These are phyloP conservation scores for Rhamphomyia laevipes DNA, from an alignment of 2,888 invertebrate genomes.

Conservation along the genomic window DNA sequence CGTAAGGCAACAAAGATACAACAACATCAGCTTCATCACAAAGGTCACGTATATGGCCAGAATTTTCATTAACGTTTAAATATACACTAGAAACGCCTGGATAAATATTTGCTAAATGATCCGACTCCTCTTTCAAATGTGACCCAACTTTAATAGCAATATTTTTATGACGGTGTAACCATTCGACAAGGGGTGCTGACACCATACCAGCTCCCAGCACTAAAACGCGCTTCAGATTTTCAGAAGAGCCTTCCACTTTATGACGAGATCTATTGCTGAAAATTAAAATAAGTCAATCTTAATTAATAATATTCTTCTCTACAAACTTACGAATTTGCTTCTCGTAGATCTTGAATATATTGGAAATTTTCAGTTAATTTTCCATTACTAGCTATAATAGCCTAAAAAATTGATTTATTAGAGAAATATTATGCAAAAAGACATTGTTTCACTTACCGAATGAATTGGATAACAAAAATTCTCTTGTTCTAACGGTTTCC, in stretches of 20 bases:
- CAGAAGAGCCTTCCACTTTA: constrained; percentile 53
- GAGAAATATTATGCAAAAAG: background rate
- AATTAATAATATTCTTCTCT: background rate
- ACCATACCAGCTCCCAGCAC: constrained; percentile 95
- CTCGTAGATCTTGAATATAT: constrained; percentile 85
- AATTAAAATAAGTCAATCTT: constrained; percentile 11
- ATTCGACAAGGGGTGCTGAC: constrained; percentile 88
- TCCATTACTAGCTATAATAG: constrained; percentile 95
- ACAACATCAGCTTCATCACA: constrained; percentile 65
- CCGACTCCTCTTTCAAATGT: constrained; percentile 78
- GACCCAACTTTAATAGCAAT: constrained; percentile 80
- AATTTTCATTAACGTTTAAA: constrained; percentile 66
- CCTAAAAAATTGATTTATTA: constrained; percentile 42
- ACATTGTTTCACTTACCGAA: constrained; percentile 22
- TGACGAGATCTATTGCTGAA: constrained; percentile 52
- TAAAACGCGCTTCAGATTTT: constrained; percentile 60
- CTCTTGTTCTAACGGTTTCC: constrained; percentile 55
- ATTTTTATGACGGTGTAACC: constrained; percentile 70
- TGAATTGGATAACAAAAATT: constrained; percentile 47
- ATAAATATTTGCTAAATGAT: constrained; percentile 64
- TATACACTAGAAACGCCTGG: constrained; percentile 69
- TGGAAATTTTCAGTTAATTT: constrained; percentile 81
- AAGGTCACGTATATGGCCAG: constrained; percentile 53
- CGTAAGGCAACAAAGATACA: constrained; percentile 82
- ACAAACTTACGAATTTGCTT: constrained; percentile 44